Base-by-base conservation (phyloP, 1,140 invertebrate species). In the Eupeodes corollae region DNA sequence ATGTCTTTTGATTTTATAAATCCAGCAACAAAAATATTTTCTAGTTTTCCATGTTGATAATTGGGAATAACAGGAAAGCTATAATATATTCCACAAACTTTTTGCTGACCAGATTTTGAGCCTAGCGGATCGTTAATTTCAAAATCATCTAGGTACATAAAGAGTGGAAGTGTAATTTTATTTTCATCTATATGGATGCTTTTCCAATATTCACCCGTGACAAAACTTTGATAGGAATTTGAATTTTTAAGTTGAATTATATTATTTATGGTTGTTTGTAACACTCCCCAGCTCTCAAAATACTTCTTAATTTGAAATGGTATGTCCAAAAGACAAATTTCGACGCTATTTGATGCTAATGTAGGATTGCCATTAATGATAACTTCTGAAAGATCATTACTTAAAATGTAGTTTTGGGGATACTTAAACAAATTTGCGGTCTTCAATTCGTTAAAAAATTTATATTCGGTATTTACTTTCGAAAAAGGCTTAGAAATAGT, bases 81-180 rank as follows among this genome's bases (percentile, higher is more conserved):
- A 15, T 33, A 44, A 15, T 44, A 44, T 44, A 44, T 32, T 14
- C 30, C 30, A 44, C 42, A 44, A 44, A 44, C 30, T 44, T 44
- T 44, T n/a, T 44, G 42, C 12, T 33, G 31, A 3, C 30, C 42
- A n/a, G 30, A 44, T 33, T 44, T 44, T 11, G 2, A 16, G n/a
- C 6, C 40, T 2, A 42, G 21, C 40, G 19, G 6, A 42, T n/a
- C 21, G n/a, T 42, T 16, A 13, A 42, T n/a, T 34, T 34, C 33
- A 34, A 34, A 34, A n/a, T n/a, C n/a, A n/a, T n/a, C n/a, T n/a
- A n/a, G n/a, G n/a, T n/a, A n/a, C n/a, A n/a, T n/a, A n/a, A 34
- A 34, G 9, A 34, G n/a, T 34, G 33, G 33, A 34, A 34, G 9
- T 34, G 33, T 34, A 10, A 10, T n/a, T 10, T 34, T 10, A 34